Base-by-base conservation (phyloP, 2,888 invertebrate species). In the Leptinotarsa peninsularis region DNA sequence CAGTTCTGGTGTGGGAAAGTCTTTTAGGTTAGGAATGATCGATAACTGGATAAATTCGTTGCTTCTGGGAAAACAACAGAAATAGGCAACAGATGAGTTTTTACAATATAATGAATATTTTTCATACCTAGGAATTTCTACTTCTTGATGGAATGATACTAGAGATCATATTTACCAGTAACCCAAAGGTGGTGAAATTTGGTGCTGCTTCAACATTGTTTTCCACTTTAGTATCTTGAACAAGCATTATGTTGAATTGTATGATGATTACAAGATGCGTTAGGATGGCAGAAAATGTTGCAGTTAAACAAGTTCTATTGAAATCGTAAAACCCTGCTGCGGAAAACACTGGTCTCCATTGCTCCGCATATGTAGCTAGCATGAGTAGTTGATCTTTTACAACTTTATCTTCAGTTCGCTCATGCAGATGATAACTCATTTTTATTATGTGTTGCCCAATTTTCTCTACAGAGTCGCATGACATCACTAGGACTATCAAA, bases 321-420 rank as follows among this genome's bases (percentile, higher is more conserved):
- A 79, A 60, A 13, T 74, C 66, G 66, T 58, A 79, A 67, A 79
- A 79, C 14, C 76, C 75, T n/a, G 71, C 76, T 15, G 77, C 76
- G 13, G 79, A 74, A 71, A 77, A 73, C 33, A 52, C 21, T 49
- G 79, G 77, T 14, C 60, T 33, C 79, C 77, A 77, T 7, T 76
- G 67, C 54, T 79, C 56, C 1, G 77, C 75, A 56, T 75, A 79
- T 54, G 14, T 66, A 2, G 74, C 74, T 54, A 79, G n/a, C 7
- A 74, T 15, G 4, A 74, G 66, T 15, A 79, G 23, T 17, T 74
- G 72, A 4, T 74, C 70, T 69, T 76, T 79, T 1, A n/a, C 63
- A 17, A 50, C 17, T 14, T 71, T 58, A 66, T 76, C 71, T 49
- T 67, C 66, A 13, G 54, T 14, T 14, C 60, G 52, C 23, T 77